phyloP scores from a whole-genome alignment of 2,113 vertebrate species.

The Gnathonemus longibarbis region DNA sequence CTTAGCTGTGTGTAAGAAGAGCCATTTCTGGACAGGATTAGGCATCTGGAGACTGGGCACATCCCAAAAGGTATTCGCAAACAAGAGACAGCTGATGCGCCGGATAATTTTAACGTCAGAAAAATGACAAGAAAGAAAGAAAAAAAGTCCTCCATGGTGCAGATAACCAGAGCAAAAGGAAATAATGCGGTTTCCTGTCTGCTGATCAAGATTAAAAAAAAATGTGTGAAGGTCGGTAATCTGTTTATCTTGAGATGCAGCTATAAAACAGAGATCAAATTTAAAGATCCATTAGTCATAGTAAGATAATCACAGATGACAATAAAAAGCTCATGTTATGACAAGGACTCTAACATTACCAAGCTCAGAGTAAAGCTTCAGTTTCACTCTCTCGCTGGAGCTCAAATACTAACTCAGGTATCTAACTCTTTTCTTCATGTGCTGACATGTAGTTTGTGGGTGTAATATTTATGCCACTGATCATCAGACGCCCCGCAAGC shows the following conservation, averaged over 20 bases:
- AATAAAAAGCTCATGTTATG: background rate
- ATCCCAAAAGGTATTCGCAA: background rate
- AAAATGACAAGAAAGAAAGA: background rate
- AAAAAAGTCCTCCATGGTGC: background rate
- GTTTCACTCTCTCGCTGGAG: background rate
- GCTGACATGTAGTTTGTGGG: background rate
- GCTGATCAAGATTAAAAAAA: conserved; percentile 28
- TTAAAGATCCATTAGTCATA: background rate
- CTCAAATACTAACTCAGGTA: background rate
- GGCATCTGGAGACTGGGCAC: background rate
- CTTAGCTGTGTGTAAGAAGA: background rate
- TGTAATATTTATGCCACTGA: background rate
- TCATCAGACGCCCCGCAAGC: background rate
- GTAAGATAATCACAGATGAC: background rate
- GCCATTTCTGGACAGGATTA: background rate
- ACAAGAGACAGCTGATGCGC: background rate
- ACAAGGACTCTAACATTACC: background rate
- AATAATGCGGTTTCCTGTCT: conserved; percentile 53
- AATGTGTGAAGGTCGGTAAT: background rate
- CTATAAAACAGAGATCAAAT: background rate
- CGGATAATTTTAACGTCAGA: background rate
- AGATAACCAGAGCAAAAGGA: conserved; percentile 29
- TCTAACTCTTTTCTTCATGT: background rate
- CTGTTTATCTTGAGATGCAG: background rate
- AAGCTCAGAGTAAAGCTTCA: background rate